Base-by-base conservation (phyloP, 2,113 vertebrate species). In the Crocuta crocuta region DNA sequence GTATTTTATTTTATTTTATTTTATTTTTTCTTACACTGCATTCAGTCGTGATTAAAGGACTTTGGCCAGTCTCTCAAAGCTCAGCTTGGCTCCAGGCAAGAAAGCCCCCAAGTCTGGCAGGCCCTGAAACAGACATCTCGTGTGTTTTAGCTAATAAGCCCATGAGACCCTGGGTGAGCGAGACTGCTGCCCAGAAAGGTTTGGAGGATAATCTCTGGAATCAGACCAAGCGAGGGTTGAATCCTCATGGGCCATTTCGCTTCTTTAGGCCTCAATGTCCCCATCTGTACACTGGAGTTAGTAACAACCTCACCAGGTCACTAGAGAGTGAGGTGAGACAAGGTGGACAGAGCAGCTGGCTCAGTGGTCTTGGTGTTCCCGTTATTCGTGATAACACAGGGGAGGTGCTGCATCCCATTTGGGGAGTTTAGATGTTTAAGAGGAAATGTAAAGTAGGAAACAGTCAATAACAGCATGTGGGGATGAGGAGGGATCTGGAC, bases 61-160 rank as follows among this genome's bases (percentile, higher is more conserved):
- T 88, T 85, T 93, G 63, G 10, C 50, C 43, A 85, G 70, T 80
- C 71, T 87, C 39, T 91, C 70, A 86, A 81, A 95, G 87, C 35
- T 92, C 87, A 95, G 15, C 48, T 91, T 95, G 81, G 50, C 71
- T 91, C 48, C 35, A 23, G 70, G 70, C 65, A 92, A 96, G 65
- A 92, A 83, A 90, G 43, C 13, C 16, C 73, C 66, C 35, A 61
- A n/a, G 26, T 80, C 39, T 80, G 55, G 76, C 65, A 81, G 80
- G 35, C n/a, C 92, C 91, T 81, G 82, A 95, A 87, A 82, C 87
- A 74, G 74, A 85, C n/a, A 16, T 71, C 66, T 31, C 28, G 23
- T 35, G 73, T 48, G 3, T 79, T 78, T 88, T 74, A 83, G 55
- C 73, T 66, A 86, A 95, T 82, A 66, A 92, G 68, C 43, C 19